Conservation (phyloP, 30 jellyfish, hydroid and myxozoan genomes). For the Hydractinia symbiolongicarpus region DNA sequence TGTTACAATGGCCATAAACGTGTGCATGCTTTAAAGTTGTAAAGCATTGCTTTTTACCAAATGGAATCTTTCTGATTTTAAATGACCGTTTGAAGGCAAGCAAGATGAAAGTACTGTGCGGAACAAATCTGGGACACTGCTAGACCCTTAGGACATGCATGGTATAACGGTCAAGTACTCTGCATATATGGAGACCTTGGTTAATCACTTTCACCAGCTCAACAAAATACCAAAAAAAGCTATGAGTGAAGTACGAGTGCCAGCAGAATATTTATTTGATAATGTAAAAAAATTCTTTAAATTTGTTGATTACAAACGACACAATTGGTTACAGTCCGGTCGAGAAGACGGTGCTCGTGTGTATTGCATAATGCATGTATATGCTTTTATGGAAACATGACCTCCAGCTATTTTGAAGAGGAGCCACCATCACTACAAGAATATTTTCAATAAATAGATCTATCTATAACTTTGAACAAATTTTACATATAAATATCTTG, state of each 20-base stretch:
- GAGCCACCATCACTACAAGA: slow-evolving; percentile 45
- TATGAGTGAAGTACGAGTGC: slow-evolving; percentile 54
- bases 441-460: slow-evolving; percentile 8
- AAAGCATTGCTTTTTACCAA: no score
- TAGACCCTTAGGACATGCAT: slow-evolving; percentile 11
- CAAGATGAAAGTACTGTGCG: neutral
- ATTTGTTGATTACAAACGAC: slow-evolving; percentile 32
- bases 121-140: slow-evolving; percentile 27
- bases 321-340: slow-evolving; percentile 44
- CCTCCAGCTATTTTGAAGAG: slow-evolving; percentile 36
- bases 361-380: slow-evolving; percentile 53
- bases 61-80: no score
- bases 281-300: slow-evolving; percentile 34
- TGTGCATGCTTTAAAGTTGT: no score
- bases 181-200: slow-evolving; percentile 55
- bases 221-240: slow-evolving; percentile 20
- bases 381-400: slow-evolving; percentile 42
- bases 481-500: neutral
- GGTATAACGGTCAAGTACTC: slow-evolving; percentile 26
- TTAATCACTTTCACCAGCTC: slow-evolving; percentile 23
- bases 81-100: neutral
- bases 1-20: no score
- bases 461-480: neutral
- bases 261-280: slow-evolving; percentile 60
- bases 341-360: slow-evolving; percentile 36